phyloP scores from a whole-genome alignment of 2,888 invertebrate species.

The Hoplodrina ambigua region DNA sequence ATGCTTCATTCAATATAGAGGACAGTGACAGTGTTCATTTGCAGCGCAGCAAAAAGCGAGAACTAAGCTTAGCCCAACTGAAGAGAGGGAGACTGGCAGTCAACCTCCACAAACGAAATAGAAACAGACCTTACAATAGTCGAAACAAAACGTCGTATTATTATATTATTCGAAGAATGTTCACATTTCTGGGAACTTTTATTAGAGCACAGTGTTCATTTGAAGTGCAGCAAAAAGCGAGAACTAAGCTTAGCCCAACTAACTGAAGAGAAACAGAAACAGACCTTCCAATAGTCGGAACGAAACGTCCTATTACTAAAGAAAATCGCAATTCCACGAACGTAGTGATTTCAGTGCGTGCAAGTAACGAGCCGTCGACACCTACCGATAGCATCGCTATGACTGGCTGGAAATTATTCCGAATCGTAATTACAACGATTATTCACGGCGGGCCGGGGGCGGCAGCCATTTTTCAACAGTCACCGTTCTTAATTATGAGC shows the following conservation, averaged over 20 bases:
- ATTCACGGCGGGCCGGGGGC: conserved; percentile 91
- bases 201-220: not conserved
- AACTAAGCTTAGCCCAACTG: not conserved
- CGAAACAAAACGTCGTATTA: conserved; percentile 61
- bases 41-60: conserved; percentile 6
- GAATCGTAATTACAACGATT: conserved; percentile 91
- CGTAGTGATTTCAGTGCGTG: conserved; percentile 80
- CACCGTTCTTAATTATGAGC: conserved; percentile 91
- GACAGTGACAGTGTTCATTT: not conserved
- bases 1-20: not conserved
- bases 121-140: conserved; percentile 52
- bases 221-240: conserved; percentile 6
- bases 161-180: too few relatives aligned
- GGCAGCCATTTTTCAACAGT: conserved; percentile 91
- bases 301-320: conserved; percentile 67
- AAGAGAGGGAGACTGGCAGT: conserved; percentile 3
- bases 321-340: conserved; percentile 82
- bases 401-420: conserved; percentile 91
- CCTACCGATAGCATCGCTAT: conserved; percentile 90
- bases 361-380: conserved; percentile 90
- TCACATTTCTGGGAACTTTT: too few relatives aligned
- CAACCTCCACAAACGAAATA: conserved; percentile 15
- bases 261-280: conserved; percentile 23
- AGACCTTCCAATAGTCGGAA: conserved; percentile 49
- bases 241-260: not conserved